These are phyloP conservation scores for Brotogeris chrysoptera DNA, from an alignment of 2,797 vertebrate genomes.

Conservation along the genomic window DNA sequence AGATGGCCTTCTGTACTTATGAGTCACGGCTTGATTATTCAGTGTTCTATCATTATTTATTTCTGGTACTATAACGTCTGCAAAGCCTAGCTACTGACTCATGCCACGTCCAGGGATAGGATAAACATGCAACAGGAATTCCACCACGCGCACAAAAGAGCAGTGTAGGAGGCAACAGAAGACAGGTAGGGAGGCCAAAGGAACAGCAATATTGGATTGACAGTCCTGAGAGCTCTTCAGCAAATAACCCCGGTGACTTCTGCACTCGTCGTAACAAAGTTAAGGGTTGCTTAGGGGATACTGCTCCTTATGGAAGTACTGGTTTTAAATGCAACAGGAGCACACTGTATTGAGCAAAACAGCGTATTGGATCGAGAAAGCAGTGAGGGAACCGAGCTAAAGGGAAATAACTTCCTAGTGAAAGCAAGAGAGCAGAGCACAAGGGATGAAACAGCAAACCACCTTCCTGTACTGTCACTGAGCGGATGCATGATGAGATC, in stretches of 20 bases:
- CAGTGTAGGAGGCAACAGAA: neutral
- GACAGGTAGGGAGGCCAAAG: neutral
- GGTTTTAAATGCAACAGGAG: neutral
- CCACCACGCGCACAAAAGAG: neutral
- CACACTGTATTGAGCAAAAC: neutral
- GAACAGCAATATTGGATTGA: neutral
- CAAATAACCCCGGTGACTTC: neutral
- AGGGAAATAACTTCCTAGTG: neutral
- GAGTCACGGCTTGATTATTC: neutral
- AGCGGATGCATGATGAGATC: fast-evolving
- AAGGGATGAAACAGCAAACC: neutral
- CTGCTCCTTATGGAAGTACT: neutral
- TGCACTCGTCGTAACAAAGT: neutral
- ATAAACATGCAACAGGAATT: neutral
- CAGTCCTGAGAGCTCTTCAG: neutral
- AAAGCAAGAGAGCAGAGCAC: neutral
- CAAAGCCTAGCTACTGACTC: neutral
- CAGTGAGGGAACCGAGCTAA: neutral
- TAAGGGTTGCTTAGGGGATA: neutral
- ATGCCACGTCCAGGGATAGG: neutral
- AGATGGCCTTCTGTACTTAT: neutral
- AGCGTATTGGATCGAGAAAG: neutral
- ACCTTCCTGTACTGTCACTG: neutral
- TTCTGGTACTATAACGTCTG: neutral
- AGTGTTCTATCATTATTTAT: neutral